Percentiles rank a stretch among this genome's conserved stretches.
phyloP scores from a whole-genome alignment of 2,113 vertebrate species.

The Gnathonemus echidnorhynchus region DNA sequence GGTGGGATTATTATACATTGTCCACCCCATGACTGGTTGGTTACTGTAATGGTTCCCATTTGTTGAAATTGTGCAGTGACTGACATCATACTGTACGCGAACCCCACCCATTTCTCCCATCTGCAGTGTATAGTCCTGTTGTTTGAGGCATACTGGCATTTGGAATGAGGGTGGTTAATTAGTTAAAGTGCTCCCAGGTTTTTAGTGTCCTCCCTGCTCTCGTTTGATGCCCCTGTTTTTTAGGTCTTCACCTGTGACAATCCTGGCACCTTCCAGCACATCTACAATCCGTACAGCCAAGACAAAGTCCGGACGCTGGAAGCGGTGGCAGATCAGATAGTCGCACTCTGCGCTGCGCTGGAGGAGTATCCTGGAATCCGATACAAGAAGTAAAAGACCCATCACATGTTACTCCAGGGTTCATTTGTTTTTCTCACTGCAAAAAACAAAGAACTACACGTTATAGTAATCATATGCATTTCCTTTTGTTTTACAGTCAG shows the following conservation, averaged over 20 bases:
- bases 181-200: not conserved
- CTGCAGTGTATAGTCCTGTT: not conserved
- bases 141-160: not conserved
- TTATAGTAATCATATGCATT: not conserved
- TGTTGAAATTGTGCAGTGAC: not conserved
- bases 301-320: conserved; percentile 69
- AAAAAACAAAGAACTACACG: not conserved
- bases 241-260: conserved; percentile 88
- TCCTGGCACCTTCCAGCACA: conserved; percentile 77
- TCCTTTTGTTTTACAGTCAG: not conserved
- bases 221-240: not conserved
- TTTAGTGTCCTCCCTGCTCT: not conserved
- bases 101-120: not conserved
- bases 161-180: not conserved
- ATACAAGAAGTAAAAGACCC: conserved; percentile 72
- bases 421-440: not conserved
- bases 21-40: not conserved
- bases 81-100: not conserved
- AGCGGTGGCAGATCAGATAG: conserved; percentile 80
- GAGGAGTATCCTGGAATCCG: conserved; percentile 90
- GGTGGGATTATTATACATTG: not conserved
- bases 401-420: not conserved
- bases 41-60: not conserved
- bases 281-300: conserved; percentile 74
- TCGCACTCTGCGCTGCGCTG: conserved; percentile 84